A percentile compares a stretch with the other conserved stretches of the same genome.
These are phyloP conservation scores for Pipa parva DNA, from an alignment of 2,113 vertebrate genomes.

Conservation along the genomic window DNA sequence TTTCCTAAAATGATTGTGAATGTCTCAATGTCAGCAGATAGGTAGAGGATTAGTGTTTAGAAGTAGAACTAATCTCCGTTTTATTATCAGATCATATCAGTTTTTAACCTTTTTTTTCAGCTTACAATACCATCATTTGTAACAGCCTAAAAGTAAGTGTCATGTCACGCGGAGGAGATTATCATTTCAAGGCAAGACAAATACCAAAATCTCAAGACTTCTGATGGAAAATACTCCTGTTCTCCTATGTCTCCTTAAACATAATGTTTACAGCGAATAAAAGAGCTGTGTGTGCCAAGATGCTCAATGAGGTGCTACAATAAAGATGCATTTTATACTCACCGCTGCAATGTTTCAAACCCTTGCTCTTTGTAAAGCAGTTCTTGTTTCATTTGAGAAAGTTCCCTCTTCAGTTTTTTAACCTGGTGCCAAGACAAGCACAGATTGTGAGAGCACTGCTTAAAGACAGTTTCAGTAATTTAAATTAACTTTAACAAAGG, in stretches of 20 bases:
- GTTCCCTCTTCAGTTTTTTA: conserved; percentile 78
- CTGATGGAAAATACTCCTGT: conserved; percentile 7
- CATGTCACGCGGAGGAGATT: conserved; percentile 27
- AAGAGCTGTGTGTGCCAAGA: background rate
- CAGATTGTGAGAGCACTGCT: conserved; percentile 13
- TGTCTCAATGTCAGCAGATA: conserved; percentile 34
- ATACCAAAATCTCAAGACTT: conserved; percentile 16
- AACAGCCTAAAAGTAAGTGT: conserved; percentile 14
- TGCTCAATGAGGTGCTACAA: conserved; percentile 13
- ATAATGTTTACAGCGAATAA: conserved; percentile 24
- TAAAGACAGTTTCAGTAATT: conserved; percentile 46
- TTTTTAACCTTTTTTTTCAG: background rate
- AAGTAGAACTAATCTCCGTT: conserved; percentile 17
- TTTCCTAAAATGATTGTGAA: conserved; percentile 14
- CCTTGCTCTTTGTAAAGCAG: conserved; percentile 79
- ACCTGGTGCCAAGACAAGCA: conserved; percentile 66
- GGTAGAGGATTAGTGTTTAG: conserved; percentile 9
- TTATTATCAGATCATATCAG: conserved; percentile 8
- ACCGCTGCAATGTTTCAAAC: conserved; percentile 79
- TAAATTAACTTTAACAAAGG: background rate
- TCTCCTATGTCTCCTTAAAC: conserved; percentile 28
- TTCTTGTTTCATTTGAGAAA: conserved; percentile 81
- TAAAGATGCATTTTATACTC: conserved; percentile 56
- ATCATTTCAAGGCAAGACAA: conserved; percentile 18
- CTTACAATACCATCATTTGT: conserved; percentile 20